A percentile compares a stretch with the other conserved stretches of the same genome.
These are phyloP conservation scores for Acanthosepion esculentum DNA, from an alignment of 2,888 invertebrate species.

Conservation along the genomic window DNA sequence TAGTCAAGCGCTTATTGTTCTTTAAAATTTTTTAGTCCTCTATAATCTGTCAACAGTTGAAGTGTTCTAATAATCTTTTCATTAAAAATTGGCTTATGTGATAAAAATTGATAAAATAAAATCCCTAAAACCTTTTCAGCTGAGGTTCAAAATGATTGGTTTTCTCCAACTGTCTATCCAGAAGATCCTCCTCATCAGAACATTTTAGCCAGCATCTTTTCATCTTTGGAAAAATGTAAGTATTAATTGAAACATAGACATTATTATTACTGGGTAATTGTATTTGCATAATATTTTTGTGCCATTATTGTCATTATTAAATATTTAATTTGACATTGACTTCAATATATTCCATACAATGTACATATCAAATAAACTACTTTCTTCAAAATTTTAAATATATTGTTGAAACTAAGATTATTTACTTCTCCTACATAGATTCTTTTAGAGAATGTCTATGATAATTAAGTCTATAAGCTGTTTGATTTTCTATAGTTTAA, in stretches of 20 bases:
- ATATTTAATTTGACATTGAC: background rate
- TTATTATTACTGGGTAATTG: background rate
- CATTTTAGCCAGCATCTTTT: slow-evolving; percentile 44
- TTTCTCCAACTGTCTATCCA: slow-evolving; percentile 36
- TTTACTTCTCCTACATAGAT: too few relatives aligned
- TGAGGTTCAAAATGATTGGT: slow-evolving; percentile 37
- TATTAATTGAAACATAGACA: background rate
- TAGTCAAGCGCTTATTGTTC: background rate
- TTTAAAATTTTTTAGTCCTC: background rate
- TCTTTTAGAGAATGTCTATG: too few relatives aligned
- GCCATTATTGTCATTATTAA: background rate
- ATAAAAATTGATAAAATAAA: background rate
- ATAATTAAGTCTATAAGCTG: too few relatives aligned
- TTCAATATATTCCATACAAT: background rate
- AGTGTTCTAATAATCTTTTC: background rate
- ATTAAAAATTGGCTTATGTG: background rate
- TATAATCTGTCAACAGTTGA: background rate
- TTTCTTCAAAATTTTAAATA: background rate
- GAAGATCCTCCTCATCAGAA: slow-evolving; percentile 25
- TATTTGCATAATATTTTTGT: background rate
- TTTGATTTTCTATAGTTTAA: too few relatives aligned
- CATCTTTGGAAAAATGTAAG: slow-evolving; percentile 39
- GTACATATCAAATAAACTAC: background rate
- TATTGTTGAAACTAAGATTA: too few relatives aligned
- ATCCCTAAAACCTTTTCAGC: background rate